Evolutionary conservation across 1,140 invertebrate species (phyloP).

Genomic region (Aphaenogaster floridana): DNA sequence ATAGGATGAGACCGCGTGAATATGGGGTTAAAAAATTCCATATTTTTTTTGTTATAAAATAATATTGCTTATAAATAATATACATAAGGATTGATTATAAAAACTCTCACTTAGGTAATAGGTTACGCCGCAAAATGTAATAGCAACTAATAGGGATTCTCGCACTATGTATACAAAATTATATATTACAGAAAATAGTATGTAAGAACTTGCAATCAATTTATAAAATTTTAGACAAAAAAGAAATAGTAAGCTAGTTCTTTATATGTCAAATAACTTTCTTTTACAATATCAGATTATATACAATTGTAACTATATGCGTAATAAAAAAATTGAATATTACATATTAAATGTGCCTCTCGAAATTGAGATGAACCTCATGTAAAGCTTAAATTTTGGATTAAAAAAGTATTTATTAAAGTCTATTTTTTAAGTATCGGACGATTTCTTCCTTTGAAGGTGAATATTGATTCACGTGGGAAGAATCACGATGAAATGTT

Average conservation of each 20-base stretch:
- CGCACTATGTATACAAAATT: background rate
- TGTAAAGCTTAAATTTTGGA: background rate
- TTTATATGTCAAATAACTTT: background rate
- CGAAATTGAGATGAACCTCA: background rate
- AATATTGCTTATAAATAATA: no score
- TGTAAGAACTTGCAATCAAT: background rate
- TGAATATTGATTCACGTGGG: background rate
- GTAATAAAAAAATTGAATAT: background rate
- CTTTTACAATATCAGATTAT: background rate
- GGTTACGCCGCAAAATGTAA: background rate
- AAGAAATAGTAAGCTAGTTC: background rate
- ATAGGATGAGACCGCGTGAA: background rate
- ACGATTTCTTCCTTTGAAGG: background rate
- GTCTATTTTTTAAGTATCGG: background rate
- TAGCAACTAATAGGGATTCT: background rate
- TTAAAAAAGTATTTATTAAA: background rate
- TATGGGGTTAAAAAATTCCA: background rate
- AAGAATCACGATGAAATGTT: slow-evolving; percentile 1
- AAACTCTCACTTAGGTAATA: background rate
- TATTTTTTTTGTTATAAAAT: background rate
- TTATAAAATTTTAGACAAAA: background rate
- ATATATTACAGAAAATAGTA: background rate
- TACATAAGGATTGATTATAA: background rate
- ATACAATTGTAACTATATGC: background rate
- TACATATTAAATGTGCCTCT: background rate